Evolutionary conservation across 2,797 vertebrate species (phyloP).

Genomic region (Pseudochirops corinnae): DNA sequence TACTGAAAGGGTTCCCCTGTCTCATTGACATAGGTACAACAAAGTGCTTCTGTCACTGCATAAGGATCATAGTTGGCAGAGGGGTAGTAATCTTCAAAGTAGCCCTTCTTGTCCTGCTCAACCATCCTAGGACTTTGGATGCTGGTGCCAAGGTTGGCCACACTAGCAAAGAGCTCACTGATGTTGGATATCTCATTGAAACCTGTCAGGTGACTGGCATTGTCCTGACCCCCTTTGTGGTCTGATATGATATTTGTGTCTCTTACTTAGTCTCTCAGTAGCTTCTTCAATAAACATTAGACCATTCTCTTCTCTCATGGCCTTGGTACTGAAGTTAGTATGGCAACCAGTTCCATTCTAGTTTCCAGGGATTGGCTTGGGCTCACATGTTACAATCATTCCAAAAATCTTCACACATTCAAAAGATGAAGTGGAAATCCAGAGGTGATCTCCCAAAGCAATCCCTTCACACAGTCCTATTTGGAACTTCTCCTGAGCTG

Average conservation of each 20-base stretch:
- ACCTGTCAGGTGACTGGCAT: conserved; percentile 95
- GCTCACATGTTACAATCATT: conserved; percentile 94
- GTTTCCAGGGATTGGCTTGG: conserved; percentile 97
- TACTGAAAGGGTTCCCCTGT: conserved; percentile 88
- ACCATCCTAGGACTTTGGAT: conserved; percentile 93
- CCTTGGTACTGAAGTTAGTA: conserved; percentile 98
- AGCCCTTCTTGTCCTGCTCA: conserved; percentile 94
- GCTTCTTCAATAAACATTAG: conserved; percentile 92
- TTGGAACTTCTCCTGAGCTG: too few relatives aligned
- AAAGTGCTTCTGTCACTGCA: conserved; percentile 92
- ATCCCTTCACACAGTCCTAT: too few relatives aligned
- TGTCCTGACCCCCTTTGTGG: conserved; percentile 96
- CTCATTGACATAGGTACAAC: conserved; percentile 93
- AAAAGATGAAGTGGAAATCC: conserved; percentile 96
- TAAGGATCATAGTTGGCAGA: conserved; percentile 96
- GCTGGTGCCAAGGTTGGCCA: conserved; percentile 94
- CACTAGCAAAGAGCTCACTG: conserved; percentile 93
- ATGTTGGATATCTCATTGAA: conserved; percentile 96
- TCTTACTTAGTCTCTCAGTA: conserved; percentile 91
- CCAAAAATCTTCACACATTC: conserved; percentile 97
- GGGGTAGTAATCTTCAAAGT: conserved; percentile 95
- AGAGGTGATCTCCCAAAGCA: conserved; percentile 93
- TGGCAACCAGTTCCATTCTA: conserved; percentile 99
- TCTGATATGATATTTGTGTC: conserved; percentile 97
- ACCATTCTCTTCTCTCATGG: conserved; percentile 95